These are phyloP conservation scores for Drosophila nr. fundita DNA, from an alignment of 2,888 invertebrate genomes.

Conservation along the genomic window DNA sequence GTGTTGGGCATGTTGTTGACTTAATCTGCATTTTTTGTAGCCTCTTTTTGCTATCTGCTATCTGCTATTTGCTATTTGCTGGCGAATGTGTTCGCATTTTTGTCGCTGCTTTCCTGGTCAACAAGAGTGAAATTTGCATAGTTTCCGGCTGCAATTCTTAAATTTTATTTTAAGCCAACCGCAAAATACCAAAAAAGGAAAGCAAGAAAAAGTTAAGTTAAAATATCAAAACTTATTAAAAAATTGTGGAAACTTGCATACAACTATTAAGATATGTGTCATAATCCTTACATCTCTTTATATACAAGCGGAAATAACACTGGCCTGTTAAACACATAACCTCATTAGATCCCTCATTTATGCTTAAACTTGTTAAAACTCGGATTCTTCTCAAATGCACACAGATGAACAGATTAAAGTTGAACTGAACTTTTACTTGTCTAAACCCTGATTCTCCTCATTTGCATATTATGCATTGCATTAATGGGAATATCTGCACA, in stretches of 20 bases:
- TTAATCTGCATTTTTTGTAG: constrained; percentile 71
- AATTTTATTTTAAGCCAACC: constrained; percentile 7
- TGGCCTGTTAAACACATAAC: not conserved
- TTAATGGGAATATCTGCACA: not conserved
- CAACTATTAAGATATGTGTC: not conserved
- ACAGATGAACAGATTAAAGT: not conserved
- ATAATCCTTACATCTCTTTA: not conserved
- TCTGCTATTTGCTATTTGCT: constrained; percentile 25
- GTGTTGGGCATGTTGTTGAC: constrained; percentile 54
- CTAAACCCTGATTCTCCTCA: not conserved
- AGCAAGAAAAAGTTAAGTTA: constrained; percentile 1
- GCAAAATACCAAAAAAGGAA: not conserved
- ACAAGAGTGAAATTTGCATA: constrained; percentile 57
- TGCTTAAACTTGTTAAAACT: not conserved
- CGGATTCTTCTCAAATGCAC: not conserved
- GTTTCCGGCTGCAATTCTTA: constrained; percentile 34
- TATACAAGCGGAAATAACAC: not conserved
- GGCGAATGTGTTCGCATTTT: constrained; percentile 48
- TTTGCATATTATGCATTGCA: not conserved
- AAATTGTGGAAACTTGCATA: not conserved
- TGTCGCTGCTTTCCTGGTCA: constrained; percentile 43
- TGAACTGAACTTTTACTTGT: not conserved
- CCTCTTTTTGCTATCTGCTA: constrained; percentile 21
- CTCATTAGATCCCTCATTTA: not conserved
- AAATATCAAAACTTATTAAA: not conserved